Percentiles rank a stretch among this genome's conserved stretches.
Conservation (phyloP, 2,888 invertebrate genomes). For the Serrognathus titanus region DNA sequence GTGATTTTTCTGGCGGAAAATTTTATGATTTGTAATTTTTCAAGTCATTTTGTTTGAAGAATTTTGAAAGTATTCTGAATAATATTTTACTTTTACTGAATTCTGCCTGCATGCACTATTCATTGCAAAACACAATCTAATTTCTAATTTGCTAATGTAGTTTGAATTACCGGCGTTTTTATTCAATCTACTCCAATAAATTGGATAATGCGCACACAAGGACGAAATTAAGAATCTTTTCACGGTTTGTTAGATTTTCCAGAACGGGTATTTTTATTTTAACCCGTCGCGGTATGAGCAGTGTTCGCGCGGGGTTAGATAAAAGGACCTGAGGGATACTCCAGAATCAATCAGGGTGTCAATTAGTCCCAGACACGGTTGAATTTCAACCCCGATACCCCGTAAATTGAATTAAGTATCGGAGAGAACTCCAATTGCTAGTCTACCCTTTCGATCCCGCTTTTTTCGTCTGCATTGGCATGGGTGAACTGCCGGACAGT, state of each 20-base stretch:
- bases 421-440: slow-evolving; percentile 28
- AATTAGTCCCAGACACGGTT: slow-evolving; percentile 35
- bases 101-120: neutral
- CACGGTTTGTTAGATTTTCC: neutral
- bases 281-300: neutral
- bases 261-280: neutral
- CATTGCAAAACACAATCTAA: too few species aligned
- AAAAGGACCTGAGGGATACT: slow-evolving; percentile 33
- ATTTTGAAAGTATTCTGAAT: too few species aligned
- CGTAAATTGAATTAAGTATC: slow-evolving; percentile 36
- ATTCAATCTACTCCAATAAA: too few species aligned
- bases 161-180: too few species aligned
- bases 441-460: slow-evolving; percentile 30
- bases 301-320: slow-evolving; percentile 13
- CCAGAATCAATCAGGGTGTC: slow-evolving; percentile 42
- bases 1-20: neutral
- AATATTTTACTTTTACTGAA: neutral
- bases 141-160: too few species aligned
- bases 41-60: too few species aligned
- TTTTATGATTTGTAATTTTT: too few species aligned
- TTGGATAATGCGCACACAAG: too few species aligned
- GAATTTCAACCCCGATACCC: slow-evolving; percentile 32
- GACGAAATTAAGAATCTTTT: neutral
- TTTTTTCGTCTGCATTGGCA: slow-evolving; percentile 6
- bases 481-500: neutral